A percentile compares a stretch with the other conserved stretches of the same genome.
phyloP scores from a whole-genome alignment of 2,113 vertebrate genomes.

The Hippoglossus stenolepis region DNA sequence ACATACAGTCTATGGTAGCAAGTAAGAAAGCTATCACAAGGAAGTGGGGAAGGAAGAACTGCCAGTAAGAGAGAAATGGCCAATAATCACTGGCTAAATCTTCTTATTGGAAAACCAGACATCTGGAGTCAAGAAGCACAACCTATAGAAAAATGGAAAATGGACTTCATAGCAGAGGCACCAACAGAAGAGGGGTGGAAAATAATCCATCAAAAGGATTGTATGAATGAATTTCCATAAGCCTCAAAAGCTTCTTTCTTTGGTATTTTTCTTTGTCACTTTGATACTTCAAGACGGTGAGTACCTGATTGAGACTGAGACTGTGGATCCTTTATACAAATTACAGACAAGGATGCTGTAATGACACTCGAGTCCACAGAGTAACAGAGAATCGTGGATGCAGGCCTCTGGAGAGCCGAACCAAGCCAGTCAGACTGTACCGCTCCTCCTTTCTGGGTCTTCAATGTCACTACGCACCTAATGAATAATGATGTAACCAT shows the following conservation, averaged over 20 bases:
- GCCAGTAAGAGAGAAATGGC: no score
- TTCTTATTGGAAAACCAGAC: no score
- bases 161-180: background rate
- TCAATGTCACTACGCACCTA: slow-evolving; percentile 38
- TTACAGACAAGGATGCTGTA: slow-evolving; percentile 36
- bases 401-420: slow-evolving; percentile 35
- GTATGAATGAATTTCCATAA: background rate
- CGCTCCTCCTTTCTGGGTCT: slow-evolving; percentile 21
- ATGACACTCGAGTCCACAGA: slow-evolving; percentile 40
- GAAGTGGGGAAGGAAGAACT: background rate
- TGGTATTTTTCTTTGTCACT: slow-evolving; percentile 4
- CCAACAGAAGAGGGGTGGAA: background rate
- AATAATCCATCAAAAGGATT: background rate
- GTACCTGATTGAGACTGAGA: background rate
- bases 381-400: slow-evolving; percentile 23
- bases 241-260: background rate
- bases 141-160: no score
- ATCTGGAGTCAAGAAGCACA: no score
- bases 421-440: slow-evolving; percentile 9
- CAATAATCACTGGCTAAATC: no score
- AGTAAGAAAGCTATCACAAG: background rate
- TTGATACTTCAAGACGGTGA: background rate
- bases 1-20: background rate
- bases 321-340: slow-evolving; percentile 18
- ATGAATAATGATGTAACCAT: slow-evolving; percentile 45